Evolutionary conservation across 2,888 invertebrate species (phyloP).

Genomic region (Scelioninae gen. 1): DNA sequence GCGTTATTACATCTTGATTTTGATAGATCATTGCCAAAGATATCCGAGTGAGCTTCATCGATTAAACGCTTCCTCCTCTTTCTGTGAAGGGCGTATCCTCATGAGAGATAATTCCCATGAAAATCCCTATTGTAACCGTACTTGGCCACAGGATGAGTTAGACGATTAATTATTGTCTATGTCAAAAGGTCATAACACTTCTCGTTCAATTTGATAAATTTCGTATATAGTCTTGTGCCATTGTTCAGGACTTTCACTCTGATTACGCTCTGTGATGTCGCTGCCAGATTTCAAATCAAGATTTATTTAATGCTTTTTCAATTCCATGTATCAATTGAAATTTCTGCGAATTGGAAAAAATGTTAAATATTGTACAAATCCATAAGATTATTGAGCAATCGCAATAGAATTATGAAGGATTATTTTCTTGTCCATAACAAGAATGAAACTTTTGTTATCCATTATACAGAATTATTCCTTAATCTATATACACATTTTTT

Average conservation of each 20-base stretch:
- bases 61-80: slow-evolving; percentile 50
- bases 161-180: slow-evolving; percentile 77
- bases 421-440: too few relatives aligned
- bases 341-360: neutral
- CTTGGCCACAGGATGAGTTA: slow-evolving; percentile 48
- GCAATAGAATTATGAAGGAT: too few relatives aligned
- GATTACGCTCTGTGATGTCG: neutral
- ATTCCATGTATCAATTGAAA: neutral
- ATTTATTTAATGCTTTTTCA: slow-evolving; percentile 2
- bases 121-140: slow-evolving; percentile 62
- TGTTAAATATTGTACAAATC: too few relatives aligned
- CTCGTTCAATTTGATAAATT: slow-evolving; percentile 57
- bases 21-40: slow-evolving; percentile 32
- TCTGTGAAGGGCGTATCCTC: slow-evolving; percentile 54
- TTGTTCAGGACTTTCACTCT: slow-evolving; percentile 3
- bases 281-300: neutral
- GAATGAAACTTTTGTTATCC: too few relatives aligned
- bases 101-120: slow-evolving; percentile 56
- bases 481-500: too few relatives aligned
- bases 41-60: slow-evolving; percentile 43
- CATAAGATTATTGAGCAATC: too few relatives aligned
- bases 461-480: too few relatives aligned
- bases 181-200: slow-evolving; percentile 70
- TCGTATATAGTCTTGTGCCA: slow-evolving; percentile 2
- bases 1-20: slow-evolving; percentile 50